Base-by-base conservation (phyloP, 1,140 invertebrate genomes). In the Formica selysi region DNA sequence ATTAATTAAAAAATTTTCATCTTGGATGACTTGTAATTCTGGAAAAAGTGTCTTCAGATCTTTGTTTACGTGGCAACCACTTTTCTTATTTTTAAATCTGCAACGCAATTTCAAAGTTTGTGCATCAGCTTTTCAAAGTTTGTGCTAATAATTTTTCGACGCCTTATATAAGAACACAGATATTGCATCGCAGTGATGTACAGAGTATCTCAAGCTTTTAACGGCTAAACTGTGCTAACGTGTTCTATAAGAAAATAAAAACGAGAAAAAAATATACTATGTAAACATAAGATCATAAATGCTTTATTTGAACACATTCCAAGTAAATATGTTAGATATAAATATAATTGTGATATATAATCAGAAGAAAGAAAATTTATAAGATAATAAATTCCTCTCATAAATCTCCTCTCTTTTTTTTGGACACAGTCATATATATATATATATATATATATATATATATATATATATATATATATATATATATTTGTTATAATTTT, bases 111-210 rank as follows among this genome's bases (percentile, higher is more conserved):
- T 61, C 16, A 61, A 76, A 76, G 54, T 76, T 76, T 38, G 51
- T 22, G n/a, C 57, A 76, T 36, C 36, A 76, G 73, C 36, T 76
- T 61, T 26, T 26, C 8, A 41, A 76, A 76, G 73, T 76, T 76
- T 76, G 73, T 61, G 59, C 59, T 36, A 41, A 76, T 76, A 76
- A 76, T 76, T 76, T 76, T 76, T 61, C 73, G 54, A 76, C 51
- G 54, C 54, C 6, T 13, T n/a, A 22, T 41, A 19, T 41, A 61
- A 41, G 54, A 76, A 61, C 32, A 51, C 38, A 41, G 73, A 76
- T 76, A 76, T 16, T 22, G 22, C 71, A n/a, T 22, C 71, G 11
- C 51, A 57, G 36, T 41, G 54, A 61, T 61, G 38, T 74, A 74
- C 36, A 16, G 71, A 22, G 71, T 22, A 54, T 59, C 26, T 51